Evolutionary conservation across 2,797 vertebrate species (phyloP).

Genomic region (Potorous gilbertii): DNA sequence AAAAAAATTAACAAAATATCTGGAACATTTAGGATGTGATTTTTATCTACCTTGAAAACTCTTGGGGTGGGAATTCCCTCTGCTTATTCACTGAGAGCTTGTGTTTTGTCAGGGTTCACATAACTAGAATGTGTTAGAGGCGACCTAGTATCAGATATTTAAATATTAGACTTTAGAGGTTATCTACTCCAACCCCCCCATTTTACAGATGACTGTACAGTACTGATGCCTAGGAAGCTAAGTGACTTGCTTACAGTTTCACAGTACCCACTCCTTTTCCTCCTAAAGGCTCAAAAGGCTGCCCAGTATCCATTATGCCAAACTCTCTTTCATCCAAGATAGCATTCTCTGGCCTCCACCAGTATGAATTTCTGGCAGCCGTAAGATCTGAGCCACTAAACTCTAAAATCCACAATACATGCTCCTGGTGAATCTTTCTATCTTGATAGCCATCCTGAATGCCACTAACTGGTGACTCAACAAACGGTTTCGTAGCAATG

Average conservation of each 20-base stretch:
- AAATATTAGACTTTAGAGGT: not conserved
- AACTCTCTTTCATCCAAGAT: not conserved
- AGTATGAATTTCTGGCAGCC: not conserved
- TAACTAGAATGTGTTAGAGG: not conserved
- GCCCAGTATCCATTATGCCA: not conserved
- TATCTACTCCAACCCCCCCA: not conserved
- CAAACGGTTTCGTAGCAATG: not conserved
- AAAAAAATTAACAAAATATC: not conserved
- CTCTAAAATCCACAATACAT: not conserved
- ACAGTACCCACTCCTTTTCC: not conserved
- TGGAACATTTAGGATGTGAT: not conserved
- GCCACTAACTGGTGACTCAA: not conserved
- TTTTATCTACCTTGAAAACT: not conserved
- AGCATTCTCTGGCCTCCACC: not conserved
- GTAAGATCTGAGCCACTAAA: not conserved
- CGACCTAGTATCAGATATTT: not conserved
- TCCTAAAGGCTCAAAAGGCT: not conserved
- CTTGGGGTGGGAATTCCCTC: not conserved
- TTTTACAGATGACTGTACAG: not conserved
- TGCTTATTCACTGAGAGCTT: not conserved
- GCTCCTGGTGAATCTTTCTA: not conserved
- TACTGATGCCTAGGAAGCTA: not conserved
- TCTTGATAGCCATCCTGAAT: not conserved
- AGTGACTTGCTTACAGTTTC: not conserved
- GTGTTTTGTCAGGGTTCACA: not conserved